Base-by-base conservation (phyloP, 2,888 invertebrate species). In the Gisinianus flammeolus region DNA sequence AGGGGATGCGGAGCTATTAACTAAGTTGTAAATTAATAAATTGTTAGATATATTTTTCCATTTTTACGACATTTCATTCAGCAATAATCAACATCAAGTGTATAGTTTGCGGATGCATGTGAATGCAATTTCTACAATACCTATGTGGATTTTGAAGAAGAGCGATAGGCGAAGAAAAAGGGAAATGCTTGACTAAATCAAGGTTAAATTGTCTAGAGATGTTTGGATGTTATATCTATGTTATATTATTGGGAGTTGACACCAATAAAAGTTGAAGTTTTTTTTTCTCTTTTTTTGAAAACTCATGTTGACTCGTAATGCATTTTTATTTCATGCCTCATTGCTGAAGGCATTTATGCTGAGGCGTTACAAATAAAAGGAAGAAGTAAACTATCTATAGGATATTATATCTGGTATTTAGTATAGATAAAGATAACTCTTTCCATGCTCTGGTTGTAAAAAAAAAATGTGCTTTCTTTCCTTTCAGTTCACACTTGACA, bases 401-500 rank as follows among this genome's bases (percentile, higher is more conserved):
- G n/a, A n/a, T n/a, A n/a, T n/a, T n/a, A n/a, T n/a, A n/a, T n/a
- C n/a, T n/a, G n/a, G n/a, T n/a, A n/a, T n/a, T n/a, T n/a, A n/a
- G n/a, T n/a, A n/a, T n/a, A n/a, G n/a, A n/a, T n/a, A n/a, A n/a
- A n/a, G n/a, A n/a, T n/a, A n/a, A 19, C 44, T 12, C 19, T 44
- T 44, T 12, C 44, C 8, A 67, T 67, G 28, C 30, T 67, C 33
- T 31, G 67, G 67, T 33, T 67, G 33, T 67, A 67, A 67, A 67
- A 67, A 67, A 31, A 62, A 28, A 24, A 58, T n/a, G 8, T 58
- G 22, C 58, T 58, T 24, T 58, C 58, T 58, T 24, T 58, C 22
- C 8, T 80, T 79, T 70, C 82, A 84, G 83, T 83, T 80, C 77
- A 84, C 83, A 79, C 79, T 84, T 79, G 83, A 84, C 79, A 83